Percentiles rank a stretch among this genome's conserved stretches.
phyloP scores from a whole-genome alignment of 2,113 vertebrate species.

The Podilymbus podiceps region DNA sequence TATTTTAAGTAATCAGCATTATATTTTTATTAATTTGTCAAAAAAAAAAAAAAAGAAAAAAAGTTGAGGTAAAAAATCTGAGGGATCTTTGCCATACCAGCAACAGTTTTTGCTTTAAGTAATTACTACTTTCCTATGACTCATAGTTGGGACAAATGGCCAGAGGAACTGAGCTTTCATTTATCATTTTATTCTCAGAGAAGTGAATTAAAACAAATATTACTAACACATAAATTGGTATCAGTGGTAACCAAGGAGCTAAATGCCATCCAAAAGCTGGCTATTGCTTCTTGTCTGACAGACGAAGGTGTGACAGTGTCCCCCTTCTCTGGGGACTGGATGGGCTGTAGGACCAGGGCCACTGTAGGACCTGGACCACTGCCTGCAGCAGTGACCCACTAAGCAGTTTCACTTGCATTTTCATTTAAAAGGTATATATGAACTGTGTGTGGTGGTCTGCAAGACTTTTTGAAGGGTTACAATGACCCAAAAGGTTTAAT shows the following conservation, averaged over 20 bases:
- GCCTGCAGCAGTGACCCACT: background rate
- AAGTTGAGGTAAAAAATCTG: background rate
- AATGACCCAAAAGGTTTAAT: background rate
- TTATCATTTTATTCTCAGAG: background rate
- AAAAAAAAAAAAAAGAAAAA: background rate
- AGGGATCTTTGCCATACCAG: background rate
- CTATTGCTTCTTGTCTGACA: background rate
- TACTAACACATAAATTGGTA: background rate
- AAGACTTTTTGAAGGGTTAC: background rate
- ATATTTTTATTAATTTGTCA: slow-evolving; percentile 13
- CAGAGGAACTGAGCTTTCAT: background rate
- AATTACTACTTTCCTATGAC: background rate
- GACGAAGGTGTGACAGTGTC: background rate
- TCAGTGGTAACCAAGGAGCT: background rate
- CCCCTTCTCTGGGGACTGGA: background rate
- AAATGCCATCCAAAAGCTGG: background rate
- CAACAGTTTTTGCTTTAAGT: background rate
- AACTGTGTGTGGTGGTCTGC: background rate
- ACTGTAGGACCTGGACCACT: background rate
- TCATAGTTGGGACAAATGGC: background rate
- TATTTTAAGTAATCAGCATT: background rate
- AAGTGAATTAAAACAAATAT: background rate
- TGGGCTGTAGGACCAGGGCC: background rate
- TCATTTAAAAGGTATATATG: background rate
- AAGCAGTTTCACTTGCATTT: background rate